These are phyloP conservation scores for Microcebus murinus DNA, from an alignment of 2,113 vertebrate species.

Conservation along the genomic window DNA sequence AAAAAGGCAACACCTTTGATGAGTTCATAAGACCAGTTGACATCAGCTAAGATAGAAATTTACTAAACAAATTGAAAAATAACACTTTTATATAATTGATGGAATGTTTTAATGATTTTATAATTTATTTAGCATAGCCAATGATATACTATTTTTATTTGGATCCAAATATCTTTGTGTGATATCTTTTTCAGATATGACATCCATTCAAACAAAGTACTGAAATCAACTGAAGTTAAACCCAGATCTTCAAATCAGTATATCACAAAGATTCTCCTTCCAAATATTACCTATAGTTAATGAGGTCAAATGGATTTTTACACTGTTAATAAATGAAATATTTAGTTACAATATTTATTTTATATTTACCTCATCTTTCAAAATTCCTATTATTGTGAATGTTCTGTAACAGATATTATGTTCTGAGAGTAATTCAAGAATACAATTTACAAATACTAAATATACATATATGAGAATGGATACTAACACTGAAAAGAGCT, in stretches of 20 bases:
- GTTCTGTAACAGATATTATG: neutral
- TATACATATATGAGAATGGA: neutral
- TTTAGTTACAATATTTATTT: neutral
- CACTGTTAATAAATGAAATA: neutral
- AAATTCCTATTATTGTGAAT: neutral
- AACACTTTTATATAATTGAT: neutral
- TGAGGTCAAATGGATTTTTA: neutral
- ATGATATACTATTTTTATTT: neutral
- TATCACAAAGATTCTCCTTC: neutral
- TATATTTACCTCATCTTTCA: neutral
- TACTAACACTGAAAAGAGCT: neutral
- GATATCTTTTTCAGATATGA: neutral
- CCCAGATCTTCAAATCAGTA: neutral
- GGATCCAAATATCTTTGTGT: neutral
- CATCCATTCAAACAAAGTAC: neutral
- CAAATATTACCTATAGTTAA: constrained; percentile 2
- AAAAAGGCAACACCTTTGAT: neutral
- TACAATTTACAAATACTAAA: neutral
- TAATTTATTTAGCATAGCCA: neutral
- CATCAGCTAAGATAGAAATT: neutral
- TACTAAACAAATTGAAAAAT: neutral
- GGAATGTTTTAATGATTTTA: neutral
- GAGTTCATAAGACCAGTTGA: neutral
- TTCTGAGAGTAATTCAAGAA: neutral
- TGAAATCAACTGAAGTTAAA: neutral